Conservation (phyloP, 2,797 vertebrate species). For the Centroberyx gerrardi region DNA sequence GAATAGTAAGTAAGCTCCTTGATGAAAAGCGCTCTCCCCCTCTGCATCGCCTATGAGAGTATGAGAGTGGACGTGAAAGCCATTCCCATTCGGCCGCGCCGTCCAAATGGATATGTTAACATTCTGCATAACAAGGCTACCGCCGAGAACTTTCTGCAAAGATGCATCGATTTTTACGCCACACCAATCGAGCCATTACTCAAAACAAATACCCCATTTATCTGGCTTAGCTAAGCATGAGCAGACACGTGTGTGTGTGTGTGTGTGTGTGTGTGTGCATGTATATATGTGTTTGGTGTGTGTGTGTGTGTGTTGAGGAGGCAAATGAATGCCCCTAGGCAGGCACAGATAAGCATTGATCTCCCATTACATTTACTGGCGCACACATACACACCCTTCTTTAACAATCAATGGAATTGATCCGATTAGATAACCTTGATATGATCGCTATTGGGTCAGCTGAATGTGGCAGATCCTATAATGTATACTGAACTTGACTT, state of each 20-base stretch:
- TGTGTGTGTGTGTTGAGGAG: conserved; percentile 34
- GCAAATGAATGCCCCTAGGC: conserved; percentile 74
- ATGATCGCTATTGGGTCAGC: conserved; percentile 39
- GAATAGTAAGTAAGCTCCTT: conserved; percentile 76
- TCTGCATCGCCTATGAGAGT: conserved; percentile 60
- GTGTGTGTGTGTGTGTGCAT: conserved; percentile 19
- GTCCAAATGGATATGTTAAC: conserved; percentile 83
- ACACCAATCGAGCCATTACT: conserved; percentile 83
- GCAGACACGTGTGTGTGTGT: conserved; percentile 40
- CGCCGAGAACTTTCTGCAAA: conserved; percentile 76
- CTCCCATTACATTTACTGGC: conserved; percentile 69
- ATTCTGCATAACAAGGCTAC: conserved; percentile 74
- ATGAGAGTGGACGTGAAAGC: conserved; percentile 73
- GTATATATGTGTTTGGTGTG: conserved; percentile 25
- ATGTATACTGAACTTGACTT: conserved; percentile 50
- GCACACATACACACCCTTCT: conserved; percentile 50
- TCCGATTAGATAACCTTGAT: conserved; percentile 65
- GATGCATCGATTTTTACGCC: conserved; percentile 82
- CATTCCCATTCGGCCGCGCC: conserved; percentile 69
- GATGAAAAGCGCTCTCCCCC: conserved; percentile 77
- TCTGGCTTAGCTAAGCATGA: conserved; percentile 80
- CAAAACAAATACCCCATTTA: conserved; percentile 86
- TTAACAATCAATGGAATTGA: conserved; percentile 64
- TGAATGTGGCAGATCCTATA: conserved; percentile 12
- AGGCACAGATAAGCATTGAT: conserved; percentile 76